A percentile compares a stretch with the other conserved stretches of the same genome.
These are phyloP conservation scores for Tapirus terrestris DNA, from an alignment of 2,113 vertebrate genomes.

Conservation along the genomic window DNA sequence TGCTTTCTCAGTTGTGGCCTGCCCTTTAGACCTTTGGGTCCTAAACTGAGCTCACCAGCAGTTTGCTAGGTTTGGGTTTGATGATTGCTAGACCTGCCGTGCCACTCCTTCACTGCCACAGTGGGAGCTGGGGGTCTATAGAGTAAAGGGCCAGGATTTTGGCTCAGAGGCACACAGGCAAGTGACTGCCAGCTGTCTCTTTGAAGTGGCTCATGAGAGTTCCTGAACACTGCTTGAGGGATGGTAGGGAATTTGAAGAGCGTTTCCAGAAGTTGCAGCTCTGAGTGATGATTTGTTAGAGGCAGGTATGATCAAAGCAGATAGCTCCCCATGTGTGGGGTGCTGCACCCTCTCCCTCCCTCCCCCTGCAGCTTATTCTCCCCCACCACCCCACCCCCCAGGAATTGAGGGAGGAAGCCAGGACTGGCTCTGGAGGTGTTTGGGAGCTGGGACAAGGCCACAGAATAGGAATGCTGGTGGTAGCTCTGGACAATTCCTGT, in stretches of 20 bases:
- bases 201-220: neutral
- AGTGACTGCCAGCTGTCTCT: neutral
- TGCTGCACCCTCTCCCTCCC: neutral
- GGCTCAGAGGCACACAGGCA: neutral
- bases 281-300: neutral
- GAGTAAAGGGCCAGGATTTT: neutral
- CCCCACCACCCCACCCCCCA: too few species aligned
- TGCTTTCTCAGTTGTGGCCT: neutral
- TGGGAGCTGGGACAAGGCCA: neutral
- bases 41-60: neutral
- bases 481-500: neutral
- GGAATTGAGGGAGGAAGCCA: neutral
- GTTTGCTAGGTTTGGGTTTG: neutral
- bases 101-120: neutral
- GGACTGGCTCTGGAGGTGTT: neutral
- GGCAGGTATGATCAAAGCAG: neutral
- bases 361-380: neutral
- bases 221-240: neutral
- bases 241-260: neutral
- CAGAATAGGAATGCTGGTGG: neutral
- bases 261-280: conserved; percentile 6
- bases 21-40: neutral
- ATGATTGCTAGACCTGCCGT: neutral
- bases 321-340: too few species aligned
- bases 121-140: neutral